Evolutionary conservation across 2,113 vertebrate genomes (phyloP).

Genomic region (Oncorhynchus masou): DNA sequence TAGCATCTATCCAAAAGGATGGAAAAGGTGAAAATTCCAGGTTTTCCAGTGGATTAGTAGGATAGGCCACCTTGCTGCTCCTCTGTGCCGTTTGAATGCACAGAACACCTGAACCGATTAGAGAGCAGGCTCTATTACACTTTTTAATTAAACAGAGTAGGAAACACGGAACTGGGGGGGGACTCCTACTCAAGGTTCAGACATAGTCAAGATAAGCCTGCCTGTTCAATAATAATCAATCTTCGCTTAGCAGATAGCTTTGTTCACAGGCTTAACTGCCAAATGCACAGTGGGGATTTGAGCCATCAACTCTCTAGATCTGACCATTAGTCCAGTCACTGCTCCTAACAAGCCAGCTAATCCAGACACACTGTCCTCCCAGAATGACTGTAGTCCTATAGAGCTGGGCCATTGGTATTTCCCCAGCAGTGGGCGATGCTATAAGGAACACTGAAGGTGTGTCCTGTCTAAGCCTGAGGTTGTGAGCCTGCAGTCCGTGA

Average conservation of each 20-base stretch:
- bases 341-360: constrained; percentile 4
- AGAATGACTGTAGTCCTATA: not conserved
- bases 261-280: constrained; percentile 16
- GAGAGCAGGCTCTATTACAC: constrained; percentile 15
- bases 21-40: not conserved
- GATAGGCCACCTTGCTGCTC: constrained; percentile 29
- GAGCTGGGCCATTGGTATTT: no score
- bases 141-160: not conserved
- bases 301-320: not conserved
- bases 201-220: constrained; percentile 6
- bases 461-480: no score
- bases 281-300: not conserved
- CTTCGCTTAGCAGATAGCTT: constrained; percentile 9
- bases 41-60: constrained; percentile 26
- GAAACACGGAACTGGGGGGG: constrained; percentile 20
- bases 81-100: constrained; percentile 26
- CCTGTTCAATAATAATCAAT: constrained; percentile 18
- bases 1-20: constrained; percentile 28
- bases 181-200: constrained; percentile 5
- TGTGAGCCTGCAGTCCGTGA: no score
- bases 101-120: constrained; percentile 26
- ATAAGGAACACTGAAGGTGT: no score
- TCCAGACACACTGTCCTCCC: constrained; percentile 1
- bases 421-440: no score
- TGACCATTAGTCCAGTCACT: not conserved